Conservation (phyloP, 2,888 invertebrate species). For the Physocephala rufipes region DNA sequence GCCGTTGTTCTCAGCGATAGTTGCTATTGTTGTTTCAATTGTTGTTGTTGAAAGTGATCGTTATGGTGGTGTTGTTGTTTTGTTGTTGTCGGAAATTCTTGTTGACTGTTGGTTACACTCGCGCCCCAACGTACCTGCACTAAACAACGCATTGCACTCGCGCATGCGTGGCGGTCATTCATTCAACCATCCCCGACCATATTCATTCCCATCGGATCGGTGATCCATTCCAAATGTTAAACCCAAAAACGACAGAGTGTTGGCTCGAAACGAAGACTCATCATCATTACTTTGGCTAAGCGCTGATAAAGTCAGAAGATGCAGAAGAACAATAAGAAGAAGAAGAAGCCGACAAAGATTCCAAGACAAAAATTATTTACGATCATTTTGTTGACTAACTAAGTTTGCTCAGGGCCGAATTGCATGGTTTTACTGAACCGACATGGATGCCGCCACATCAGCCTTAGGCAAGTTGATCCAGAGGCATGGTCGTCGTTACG, state of each 20-base stretch:
- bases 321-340: slow-evolving; percentile 8
- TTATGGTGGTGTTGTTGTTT: slow-evolving; percentile 43
- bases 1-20: slow-evolving; percentile 41
- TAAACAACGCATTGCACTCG: not conserved
- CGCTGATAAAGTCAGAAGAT: slow-evolving; percentile 38
- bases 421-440: too few species aligned
- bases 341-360: slow-evolving; percentile 26
- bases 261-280: slow-evolving; percentile 37
- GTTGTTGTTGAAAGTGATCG: slow-evolving; percentile 45
- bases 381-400: slow-evolving; percentile 60
- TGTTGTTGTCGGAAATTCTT: slow-evolving; percentile 42
- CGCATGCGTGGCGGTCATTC: slow-evolving; percentile 38
- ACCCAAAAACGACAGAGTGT: slow-evolving; percentile 1
- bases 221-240: too few species aligned
- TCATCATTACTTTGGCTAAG: slow-evolving; percentile 42
- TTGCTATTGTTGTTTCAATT: slow-evolving; percentile 30
- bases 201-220: slow-evolving; percentile 8
- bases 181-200: not conserved
- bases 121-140: not conserved
- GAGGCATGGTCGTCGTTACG: not conserved
- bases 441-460: not conserved
- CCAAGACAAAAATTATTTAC: slow-evolving; percentile 62
- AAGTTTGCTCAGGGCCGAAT: slow-evolving; percentile 23
- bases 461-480: not conserved
- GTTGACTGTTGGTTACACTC: slow-evolving; percentile 47